A percentile compares a stretch with the other conserved stretches of the same genome.
Conservation (phyloP, 1,140 invertebrate species). For the Eulimnadia texana region DNA sequence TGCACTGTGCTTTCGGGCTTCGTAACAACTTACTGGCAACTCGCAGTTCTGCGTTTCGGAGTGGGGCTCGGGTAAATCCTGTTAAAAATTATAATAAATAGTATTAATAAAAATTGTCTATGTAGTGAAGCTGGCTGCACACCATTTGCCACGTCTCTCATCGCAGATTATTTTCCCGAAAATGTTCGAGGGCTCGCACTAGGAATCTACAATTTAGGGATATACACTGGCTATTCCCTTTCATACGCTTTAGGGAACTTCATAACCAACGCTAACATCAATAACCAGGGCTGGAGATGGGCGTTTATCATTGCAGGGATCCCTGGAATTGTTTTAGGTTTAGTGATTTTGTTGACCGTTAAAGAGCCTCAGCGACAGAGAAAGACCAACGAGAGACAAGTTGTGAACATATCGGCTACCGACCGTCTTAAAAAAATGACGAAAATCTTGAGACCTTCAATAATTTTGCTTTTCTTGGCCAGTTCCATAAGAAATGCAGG, state of each 20-base stretch:
- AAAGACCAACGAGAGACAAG: neutral
- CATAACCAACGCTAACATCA: constrained; percentile 30
- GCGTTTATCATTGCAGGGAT: constrained; percentile 30
- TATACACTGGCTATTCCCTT: constrained; percentile 33
- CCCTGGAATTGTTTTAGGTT: constrained; percentile 29
- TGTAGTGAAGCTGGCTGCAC: constrained; percentile 32
- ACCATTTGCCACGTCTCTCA: constrained; percentile 31
- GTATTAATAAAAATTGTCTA: constrained; percentile 3
- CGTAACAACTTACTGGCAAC: constrained; percentile 32
- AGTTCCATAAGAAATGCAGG: constrained; percentile 21
- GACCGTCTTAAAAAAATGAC: constrained; percentile 5
- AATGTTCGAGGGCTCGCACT: constrained; percentile 27
- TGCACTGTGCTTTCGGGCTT: constrained; percentile 30
- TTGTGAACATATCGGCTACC: constrained; percentile 9
- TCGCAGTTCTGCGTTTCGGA: constrained; percentile 30
- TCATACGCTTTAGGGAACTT: constrained; percentile 33
- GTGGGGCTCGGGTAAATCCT: constrained; percentile 29
- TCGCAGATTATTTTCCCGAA: constrained; percentile 30
- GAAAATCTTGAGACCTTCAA: constrained; percentile 17
- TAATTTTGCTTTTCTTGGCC: constrained; percentile 19
- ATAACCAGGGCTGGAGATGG: constrained; percentile 32
- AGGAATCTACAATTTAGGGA: constrained; percentile 34
- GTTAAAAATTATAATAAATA: neutral
- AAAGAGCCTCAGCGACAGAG: constrained; percentile 28
- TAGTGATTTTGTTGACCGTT: constrained; percentile 28